Evolutionary conservation across 2,797 vertebrate genomes (phyloP), one percentile per base, ranked within the genome.

Genomic region (Microctenopoma steveboyesi): DNA sequence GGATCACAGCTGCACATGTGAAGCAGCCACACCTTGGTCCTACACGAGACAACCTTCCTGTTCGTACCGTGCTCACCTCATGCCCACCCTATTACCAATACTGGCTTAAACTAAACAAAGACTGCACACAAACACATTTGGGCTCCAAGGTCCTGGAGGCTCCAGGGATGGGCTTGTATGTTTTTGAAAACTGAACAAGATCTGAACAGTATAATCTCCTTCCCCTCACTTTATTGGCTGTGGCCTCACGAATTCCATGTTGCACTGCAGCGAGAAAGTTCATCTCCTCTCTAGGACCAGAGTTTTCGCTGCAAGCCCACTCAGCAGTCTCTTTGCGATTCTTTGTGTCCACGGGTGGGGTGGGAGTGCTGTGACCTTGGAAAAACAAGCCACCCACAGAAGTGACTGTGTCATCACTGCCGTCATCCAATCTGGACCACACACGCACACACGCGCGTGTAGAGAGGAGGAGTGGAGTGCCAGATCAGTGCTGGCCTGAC

Each of bases 311-410:
- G 40, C 50, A 25, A 79, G 76, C 82, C 84, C 76, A 81, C 82
- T 87, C 89, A 71, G 89, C 86, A 79, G 33, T 82, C 88, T 83
- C 79, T 80, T 76, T 83, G 82, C 69, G 79, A 85, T 78, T 67
- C 33, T 35, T 35, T 35, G 33, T 59, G 25, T 89, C 76, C 74
- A 76, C 69, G 72, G 87, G 86, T 73, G 66, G 83, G 83, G 72
- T 71, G 84, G 84, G 76, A 75, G 85, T 77, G 88, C 83, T 89
- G 88, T 82, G 90, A 92, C 93, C 92, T 92, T 93, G 92, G 91
- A 92, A 88, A 89, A 86, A 86, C 86, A 83, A 83, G 86, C 87
- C 92, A 84, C 93, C 89, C 87, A 91, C 90, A 83, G 89, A 76
- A 90, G 82, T 64, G 82, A 87, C 78, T 88, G 75, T 88, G 85